A percentile compares a stretch with the other conserved stretches of the same genome.
Evolutionary conservation across 2,888 invertebrate species (phyloP).

Genomic region (Hydrotaea diabolus): DNA sequence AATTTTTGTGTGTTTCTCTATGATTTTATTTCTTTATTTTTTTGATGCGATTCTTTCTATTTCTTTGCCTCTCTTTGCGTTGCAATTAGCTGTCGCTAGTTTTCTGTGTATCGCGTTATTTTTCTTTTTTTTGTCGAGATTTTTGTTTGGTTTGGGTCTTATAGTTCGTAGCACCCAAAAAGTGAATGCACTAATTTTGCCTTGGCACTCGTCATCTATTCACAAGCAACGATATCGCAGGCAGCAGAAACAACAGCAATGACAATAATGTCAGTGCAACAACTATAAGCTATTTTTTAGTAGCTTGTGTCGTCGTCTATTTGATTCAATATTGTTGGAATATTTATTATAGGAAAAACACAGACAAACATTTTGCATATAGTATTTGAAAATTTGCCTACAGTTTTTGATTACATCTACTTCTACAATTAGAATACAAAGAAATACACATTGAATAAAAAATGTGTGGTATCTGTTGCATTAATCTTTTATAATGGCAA

Average conservation of each 20-base stretch:
- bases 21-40: constrained; percentile 45
- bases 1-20: constrained; percentile 55
- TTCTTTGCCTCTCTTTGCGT: constrained; percentile 58
- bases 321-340: constrained; percentile 10
- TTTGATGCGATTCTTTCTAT: constrained; percentile 41
- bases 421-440: too few relatives aligned
- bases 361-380: not conserved
- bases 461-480: too few relatives aligned
- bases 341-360: not conserved
- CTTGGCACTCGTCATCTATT: constrained; percentile 76
- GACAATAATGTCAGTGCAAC: constrained; percentile 23
- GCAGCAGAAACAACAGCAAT: constrained; percentile 53
- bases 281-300: constrained; percentile 10
- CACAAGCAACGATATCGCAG: constrained; percentile 37
- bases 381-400: constrained; percentile 11
- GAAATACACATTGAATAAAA: too few relatives aligned
- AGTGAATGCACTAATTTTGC: constrained; percentile 79
- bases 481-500: too few relatives aligned
- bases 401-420: not conserved
- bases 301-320: constrained; percentile 3
- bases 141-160: constrained; percentile 23
- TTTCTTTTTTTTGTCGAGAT: constrained; percentile 27
- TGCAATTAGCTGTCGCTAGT: constrained; percentile 67
- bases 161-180: constrained; percentile 70
- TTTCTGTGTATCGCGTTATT: constrained; percentile 66